These are phyloP conservation scores for Dryobotodes eremita DNA, from an alignment of 2,888 invertebrate genomes.

Conservation along the genomic window DNA sequence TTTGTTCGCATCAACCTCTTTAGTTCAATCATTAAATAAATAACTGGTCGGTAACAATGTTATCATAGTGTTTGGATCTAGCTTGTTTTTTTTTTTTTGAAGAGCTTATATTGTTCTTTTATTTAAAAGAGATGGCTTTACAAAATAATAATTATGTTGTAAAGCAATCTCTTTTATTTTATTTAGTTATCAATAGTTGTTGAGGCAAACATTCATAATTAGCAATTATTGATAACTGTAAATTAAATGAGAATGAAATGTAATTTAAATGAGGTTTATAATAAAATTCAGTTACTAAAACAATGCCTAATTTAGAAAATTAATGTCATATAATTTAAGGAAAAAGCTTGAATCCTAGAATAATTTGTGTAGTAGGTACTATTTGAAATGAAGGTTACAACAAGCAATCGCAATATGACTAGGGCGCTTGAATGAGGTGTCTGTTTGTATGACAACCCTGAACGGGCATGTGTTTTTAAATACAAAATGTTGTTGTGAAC, in stretches of 20 bases:
- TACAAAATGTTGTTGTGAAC: slow-evolving; percentile 7
- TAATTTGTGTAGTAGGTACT: too few species aligned
- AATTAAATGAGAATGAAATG: background rate
- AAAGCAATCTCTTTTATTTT: too few species aligned
- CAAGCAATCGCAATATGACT: slow-evolving; percentile 13
- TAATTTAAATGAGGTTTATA: background rate
- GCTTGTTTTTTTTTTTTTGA: background rate
- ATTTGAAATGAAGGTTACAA: slow-evolving; percentile 30
- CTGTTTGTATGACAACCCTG: slow-evolving; percentile 14
- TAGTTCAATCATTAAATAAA: background rate
- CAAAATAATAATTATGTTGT: too few species aligned
- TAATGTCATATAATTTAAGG: background rate
- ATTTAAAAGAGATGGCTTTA: background rate
- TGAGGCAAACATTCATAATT: too few species aligned
- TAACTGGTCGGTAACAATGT: slow-evolving; percentile 23
- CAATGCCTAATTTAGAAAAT: background rate
- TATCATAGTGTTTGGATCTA: background rate
- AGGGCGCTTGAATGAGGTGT: slow-evolving; percentile 16
- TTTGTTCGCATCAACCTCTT: slow-evolving; percentile 35
- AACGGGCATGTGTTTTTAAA: slow-evolving; percentile 6
- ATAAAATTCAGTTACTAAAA: background rate
- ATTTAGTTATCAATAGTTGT: too few species aligned
- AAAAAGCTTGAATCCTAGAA: background rate
- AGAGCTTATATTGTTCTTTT: background rate
- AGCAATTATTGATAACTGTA: background rate